Base-by-base conservation (phyloP, 1,140 invertebrate species). In the Catajapyx aquilonaris region DNA sequence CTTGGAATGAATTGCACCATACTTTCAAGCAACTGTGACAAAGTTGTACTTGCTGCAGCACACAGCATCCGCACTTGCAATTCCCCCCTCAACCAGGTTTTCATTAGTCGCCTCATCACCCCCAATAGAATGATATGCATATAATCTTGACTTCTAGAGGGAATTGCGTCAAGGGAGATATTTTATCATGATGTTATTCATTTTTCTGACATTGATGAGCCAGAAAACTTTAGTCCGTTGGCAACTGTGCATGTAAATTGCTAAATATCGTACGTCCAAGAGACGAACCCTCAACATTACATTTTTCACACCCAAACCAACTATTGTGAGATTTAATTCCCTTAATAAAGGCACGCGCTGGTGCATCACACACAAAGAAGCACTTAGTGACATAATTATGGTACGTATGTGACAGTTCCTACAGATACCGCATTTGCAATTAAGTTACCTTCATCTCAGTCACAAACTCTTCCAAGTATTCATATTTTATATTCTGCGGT, bases 291-390 rank as follows among this genome's bases (percentile, higher is more conserved):
- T 43, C 23, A 10, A 41, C 20, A 10, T 31, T 37, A 31, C 52
- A 52, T 34, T 44, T 45, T 9, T 49, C 44, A 41, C 52, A 52
- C 1, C 44, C 45, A 41, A 40, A 38, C 33, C 44, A 50, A 7
- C 46, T 49, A 32, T 16, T 41, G 25, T 47, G 44, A 7, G 35
- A 34, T 44, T 47, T 50, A 4, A 41, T 44, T 10, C 33, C 21
- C 31, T 51, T 52, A 0, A 55, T 38, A 37, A 49, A 46, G 11
- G 49, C 40, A 19, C 41, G 38, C 7, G 49, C 53, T 13, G 48
- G 50, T 0, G 48, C 43, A 46, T 54, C 51, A 43, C 49, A 53
- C 18, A 16, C 17, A 31, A 41, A 36, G 20, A 31, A 4, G 9
- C 22, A 25, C 11, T 35, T 16, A 9, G 31, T 38, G 0, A 38